Percentiles rank a stretch among this genome's conserved stretches.
Conservation (phyloP, 1,140 invertebrate species). For the Solenopsis fugax region DNA sequence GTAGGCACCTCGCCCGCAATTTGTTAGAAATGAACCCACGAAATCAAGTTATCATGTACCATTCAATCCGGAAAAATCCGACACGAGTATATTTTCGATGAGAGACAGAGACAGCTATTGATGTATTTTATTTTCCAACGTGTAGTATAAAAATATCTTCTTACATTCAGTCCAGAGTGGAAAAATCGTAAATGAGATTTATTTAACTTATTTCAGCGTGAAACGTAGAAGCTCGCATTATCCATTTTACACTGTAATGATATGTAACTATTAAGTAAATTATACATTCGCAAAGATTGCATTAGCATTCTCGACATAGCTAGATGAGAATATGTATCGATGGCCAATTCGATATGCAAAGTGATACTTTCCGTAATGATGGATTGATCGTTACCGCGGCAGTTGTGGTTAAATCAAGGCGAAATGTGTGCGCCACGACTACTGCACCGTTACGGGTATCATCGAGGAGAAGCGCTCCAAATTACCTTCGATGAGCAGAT, state of each 20-base stretch:
- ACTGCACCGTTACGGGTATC: conserved; percentile 64
- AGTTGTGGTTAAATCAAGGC: conserved; percentile 52
- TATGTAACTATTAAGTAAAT: background rate
- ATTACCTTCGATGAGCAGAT: conserved; percentile 85
- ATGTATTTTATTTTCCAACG: background rate
- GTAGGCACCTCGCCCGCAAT: conserved; percentile 13
- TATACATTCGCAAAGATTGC: background rate
- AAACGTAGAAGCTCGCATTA: background rate
- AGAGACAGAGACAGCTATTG: background rate
- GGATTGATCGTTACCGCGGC: conserved; percentile 54
- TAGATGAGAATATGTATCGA: background rate
- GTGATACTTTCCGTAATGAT: conserved; percentile 32
- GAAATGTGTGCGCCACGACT: conserved; percentile 29
- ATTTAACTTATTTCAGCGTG: background rate
- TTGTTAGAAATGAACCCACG: conserved; percentile 16
- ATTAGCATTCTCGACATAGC: background rate
- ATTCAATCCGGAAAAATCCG: background rate
- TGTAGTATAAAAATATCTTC: background rate
- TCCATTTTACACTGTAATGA: background rate
- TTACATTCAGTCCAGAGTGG: background rate
- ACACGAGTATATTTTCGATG: background rate
- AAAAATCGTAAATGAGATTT: background rate
- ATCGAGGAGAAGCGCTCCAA: conserved; percentile 77
- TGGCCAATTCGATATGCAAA: conserved; percentile 36
- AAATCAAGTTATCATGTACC: conserved; percentile 8